Evolutionary conservation across 2,113 vertebrate genomes (phyloP).

Genomic region (Cheirogaleus medius): DNA sequence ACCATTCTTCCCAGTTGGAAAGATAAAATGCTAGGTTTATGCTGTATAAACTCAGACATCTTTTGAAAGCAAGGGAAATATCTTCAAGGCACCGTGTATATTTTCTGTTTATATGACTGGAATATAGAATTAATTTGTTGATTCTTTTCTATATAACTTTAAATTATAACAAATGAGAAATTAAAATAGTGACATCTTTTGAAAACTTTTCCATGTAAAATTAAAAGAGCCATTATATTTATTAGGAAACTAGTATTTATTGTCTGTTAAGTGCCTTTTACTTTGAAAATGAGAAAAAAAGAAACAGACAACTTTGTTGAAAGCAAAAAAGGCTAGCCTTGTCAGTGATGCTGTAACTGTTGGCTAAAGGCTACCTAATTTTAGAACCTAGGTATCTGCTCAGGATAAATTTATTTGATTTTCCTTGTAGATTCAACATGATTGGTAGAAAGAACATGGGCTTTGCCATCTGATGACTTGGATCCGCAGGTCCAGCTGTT

Average conservation of each 20-base stretch:
- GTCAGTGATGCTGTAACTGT: neutral
- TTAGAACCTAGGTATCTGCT: neutral
- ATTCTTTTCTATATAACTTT: constrained; percentile 9
- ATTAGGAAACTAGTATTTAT: neutral
- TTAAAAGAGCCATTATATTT: constrained; percentile 4
- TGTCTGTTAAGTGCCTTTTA: constrained; percentile 10
- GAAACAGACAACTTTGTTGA: neutral
- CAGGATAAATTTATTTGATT: neutral
- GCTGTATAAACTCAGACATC: neutral
- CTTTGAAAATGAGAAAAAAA: neutral
- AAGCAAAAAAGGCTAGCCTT: neutral
- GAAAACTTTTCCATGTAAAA: constrained; percentile 39
- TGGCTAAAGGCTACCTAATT: neutral
- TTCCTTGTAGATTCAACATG: neutral
- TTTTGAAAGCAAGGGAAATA: neutral
- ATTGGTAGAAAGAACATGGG: neutral
- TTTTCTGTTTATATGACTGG: constrained; percentile 30
- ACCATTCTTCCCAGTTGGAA: neutral
- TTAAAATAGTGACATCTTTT: constrained; percentile 22
- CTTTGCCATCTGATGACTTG: neutral
- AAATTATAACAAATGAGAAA: constrained; percentile 34
- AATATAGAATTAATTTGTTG: constrained; percentile 9
- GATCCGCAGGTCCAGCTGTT: neutral
- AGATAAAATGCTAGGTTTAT: neutral
- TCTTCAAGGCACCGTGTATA: neutral